phyloP scores from a whole-genome alignment of 2,888 invertebrate genomes.

The Hemicrepidius hirtus region DNA sequence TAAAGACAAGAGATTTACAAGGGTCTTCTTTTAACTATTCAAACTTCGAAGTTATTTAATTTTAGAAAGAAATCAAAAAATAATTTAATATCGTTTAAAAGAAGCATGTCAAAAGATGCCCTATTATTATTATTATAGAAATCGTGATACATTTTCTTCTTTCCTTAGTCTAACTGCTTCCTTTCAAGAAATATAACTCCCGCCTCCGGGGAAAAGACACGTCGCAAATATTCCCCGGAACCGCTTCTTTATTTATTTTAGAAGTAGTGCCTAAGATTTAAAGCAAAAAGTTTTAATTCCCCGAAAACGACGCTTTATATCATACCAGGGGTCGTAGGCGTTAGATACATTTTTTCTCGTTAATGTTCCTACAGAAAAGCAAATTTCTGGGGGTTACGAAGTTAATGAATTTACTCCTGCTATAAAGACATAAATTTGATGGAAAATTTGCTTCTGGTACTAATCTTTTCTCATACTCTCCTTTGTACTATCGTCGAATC shows the following conservation, averaged over 20 bases:
- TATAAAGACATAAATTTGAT: neutral
- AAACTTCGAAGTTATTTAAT: neutral
- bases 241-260: constrained; percentile 39
- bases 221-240: constrained; percentile 38
- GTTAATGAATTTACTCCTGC: constrained; percentile 8
- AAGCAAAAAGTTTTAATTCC: constrained; percentile 39
- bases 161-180: neutral
- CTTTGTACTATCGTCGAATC: neutral
- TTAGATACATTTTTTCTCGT: constrained; percentile 12
- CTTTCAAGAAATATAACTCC: constrained; percentile 18
- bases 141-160: constrained; percentile 16
- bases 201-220: constrained; percentile 27
- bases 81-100: constrained; percentile 11
- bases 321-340: neutral
- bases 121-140: constrained; percentile 24
- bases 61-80: neutral
- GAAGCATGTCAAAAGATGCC: constrained; percentile 24
- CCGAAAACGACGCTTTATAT: constrained; percentile 21
- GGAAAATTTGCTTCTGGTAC: too few species aligned
- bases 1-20: neutral
- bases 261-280: constrained; percentile 29
- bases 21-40: neutral
- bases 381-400: neutral
- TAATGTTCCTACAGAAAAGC: constrained; percentile 7
- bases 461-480: neutral